Conservation (phyloP, 2,888 invertebrate species). For the Pharmacophagus antenor region DNA sequence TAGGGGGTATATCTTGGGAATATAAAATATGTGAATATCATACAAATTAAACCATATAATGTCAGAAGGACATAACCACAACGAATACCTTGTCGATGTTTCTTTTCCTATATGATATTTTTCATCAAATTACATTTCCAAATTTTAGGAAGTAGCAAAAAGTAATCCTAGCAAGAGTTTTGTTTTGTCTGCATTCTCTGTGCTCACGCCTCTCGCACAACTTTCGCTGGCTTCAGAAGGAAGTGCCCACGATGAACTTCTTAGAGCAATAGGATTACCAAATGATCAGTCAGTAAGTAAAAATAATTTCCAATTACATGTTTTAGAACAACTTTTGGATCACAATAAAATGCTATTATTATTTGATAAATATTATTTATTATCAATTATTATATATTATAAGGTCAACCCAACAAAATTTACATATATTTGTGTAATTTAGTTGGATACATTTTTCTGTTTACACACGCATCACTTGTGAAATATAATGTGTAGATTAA, state of each 20-base stretch:
- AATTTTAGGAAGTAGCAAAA: conserved; percentile 53
- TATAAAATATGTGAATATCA: too few species aligned
- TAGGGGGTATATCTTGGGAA: too few species aligned
- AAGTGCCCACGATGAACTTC: conserved; percentile 59
- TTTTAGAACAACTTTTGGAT: too few species aligned
- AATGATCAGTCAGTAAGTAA: conserved; percentile 48
- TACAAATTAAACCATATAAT: too few species aligned
- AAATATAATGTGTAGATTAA: neutral
- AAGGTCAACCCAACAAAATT: too few species aligned
- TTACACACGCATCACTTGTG: neutral
- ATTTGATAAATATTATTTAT: too few species aligned
- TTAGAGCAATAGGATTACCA: conserved; percentile 53
- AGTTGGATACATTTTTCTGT: too few species aligned
- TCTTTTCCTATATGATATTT: neutral
- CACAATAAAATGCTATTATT: too few species aligned
- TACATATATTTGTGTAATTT: too few species aligned
- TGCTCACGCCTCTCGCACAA: conserved; percentile 62
- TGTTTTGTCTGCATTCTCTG: conserved; percentile 71
- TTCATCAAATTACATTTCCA: conserved; percentile 23
- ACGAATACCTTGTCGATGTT: neutral
- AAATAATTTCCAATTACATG: too few species aligned
- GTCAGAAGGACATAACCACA: too few species aligned
- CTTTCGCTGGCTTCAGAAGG: conserved; percentile 59
- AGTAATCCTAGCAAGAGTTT: conserved; percentile 50
- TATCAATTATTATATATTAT: too few species aligned